Evolutionary conservation across 2,888 invertebrate species (phyloP).

Genomic region (Cephus spinipes): DNA sequence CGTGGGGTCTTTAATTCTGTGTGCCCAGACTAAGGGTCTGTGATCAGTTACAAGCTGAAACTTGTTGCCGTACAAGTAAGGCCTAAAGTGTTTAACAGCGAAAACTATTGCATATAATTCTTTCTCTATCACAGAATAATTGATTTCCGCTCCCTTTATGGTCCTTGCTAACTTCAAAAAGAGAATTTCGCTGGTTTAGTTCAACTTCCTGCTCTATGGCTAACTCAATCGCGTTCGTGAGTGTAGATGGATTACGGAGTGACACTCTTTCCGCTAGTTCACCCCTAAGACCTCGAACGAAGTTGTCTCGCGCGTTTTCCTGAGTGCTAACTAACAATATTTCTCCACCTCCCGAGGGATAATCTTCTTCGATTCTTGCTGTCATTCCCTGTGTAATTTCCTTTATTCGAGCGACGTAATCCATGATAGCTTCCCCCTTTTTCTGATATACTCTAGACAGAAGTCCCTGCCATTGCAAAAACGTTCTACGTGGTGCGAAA

Average conservation of each 20-base stretch:
- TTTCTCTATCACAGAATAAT: constrained; percentile 30
- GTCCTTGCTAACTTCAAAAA: too few relatives aligned
- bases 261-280: background rate
- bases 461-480: background rate
- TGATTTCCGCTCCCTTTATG: constrained; percentile 19
- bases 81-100: constrained; percentile 31
- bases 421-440: too few relatives aligned
- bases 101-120: constrained; percentile 34
- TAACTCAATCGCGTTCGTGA: background rate
- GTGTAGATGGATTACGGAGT: background rate
- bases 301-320: background rate
- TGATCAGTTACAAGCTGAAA: constrained; percentile 38
- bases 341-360: too few relatives aligned
- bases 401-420: too few relatives aligned
- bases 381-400: too few relatives aligned
- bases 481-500: background rate
- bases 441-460: too few relatives aligned
- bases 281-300: background rate
- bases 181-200: too few relatives aligned
- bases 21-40: constrained; percentile 27
- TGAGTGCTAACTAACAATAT: background rate
- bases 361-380: too few relatives aligned
- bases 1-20: constrained; percentile 39
- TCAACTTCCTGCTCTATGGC: too few relatives aligned
- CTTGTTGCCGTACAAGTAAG: constrained; percentile 33